phyloP scores from a whole-genome alignment of 2,113 vertebrate genomes.

The Mionectes macconnelli region DNA sequence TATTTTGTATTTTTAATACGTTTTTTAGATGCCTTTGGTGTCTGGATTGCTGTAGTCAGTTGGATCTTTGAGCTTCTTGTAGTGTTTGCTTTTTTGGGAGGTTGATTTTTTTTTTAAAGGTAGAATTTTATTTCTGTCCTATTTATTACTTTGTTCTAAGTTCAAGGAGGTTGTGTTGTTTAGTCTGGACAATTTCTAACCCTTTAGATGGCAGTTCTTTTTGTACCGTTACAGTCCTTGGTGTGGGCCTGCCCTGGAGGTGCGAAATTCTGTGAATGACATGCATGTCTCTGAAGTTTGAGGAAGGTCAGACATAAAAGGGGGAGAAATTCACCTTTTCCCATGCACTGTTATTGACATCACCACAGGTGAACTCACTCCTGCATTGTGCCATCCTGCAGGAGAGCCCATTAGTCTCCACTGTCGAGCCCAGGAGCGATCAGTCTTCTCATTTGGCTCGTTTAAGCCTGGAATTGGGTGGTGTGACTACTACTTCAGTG shows the following conservation, averaged over 20 bases:
- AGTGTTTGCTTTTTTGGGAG: not conserved
- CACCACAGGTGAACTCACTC: not conserved
- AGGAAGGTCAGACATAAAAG: not conserved
- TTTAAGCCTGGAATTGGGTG: not conserved
- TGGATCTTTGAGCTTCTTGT: not conserved
- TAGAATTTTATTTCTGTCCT: not conserved
- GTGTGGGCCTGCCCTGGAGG: not conserved
- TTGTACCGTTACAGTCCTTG: not conserved
- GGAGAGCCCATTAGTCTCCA: not conserved
- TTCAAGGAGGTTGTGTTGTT: not conserved
- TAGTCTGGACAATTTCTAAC: not conserved
- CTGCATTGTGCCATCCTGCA: not conserved
- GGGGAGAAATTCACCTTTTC: not conserved
- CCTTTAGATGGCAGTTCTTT: not conserved
- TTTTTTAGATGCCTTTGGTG: not conserved
- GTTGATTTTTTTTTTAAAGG: not conserved
- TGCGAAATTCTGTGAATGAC: not conserved
- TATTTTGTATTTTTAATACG: not conserved
- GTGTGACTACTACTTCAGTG: rapidly evolving
- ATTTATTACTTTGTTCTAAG: not conserved
- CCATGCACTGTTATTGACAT: not conserved
- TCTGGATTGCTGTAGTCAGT: not conserved
- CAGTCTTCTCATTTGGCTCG: not conserved
- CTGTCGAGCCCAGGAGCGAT: not conserved
- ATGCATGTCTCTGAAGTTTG: not conserved